Evolutionary conservation across 2,888 invertebrate species (phyloP), one percentile per base, ranked within the genome.

Genomic region (Hemistola chrysoprasaria): DNA sequence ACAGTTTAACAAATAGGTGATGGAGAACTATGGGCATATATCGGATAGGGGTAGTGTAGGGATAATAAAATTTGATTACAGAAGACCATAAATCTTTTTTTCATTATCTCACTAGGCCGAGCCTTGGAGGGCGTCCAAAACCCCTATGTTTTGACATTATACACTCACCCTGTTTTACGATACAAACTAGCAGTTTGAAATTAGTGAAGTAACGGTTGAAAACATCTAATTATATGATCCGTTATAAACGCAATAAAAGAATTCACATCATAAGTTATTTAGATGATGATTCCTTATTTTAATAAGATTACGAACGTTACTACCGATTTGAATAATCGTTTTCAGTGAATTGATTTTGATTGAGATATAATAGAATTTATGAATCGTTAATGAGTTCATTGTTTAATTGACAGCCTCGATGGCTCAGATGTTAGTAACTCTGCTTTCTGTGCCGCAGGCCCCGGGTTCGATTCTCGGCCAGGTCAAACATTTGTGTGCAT

Each of bases 121-220:
- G 66, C 74, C 69, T 66, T 57, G 67, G 67, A 65, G 71, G 10
- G 28, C 69, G 60, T 70, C 74, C 76, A 71, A 75, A 3, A 84
- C 83, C 80, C 87, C 83, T 63, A 82, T 86, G 82, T 87, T 88
- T 82, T 88, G 87, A 88, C 87, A 85, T 69, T n/a, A 85, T 75
- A 83, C 71, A 78, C 75, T 71, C 75, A 71, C 73, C 63, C 59
- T 66, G 76, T 82, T 82, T 83, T 85, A 84, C 83, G 79, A 84
- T 72, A 78, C 71, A 69, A 71, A 74, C 72, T 71, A 71, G 71
- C n/a, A n/a, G n/a, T n/a, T n/a, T n/a, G n/a, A n/a, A n/a, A n/a
- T n/a, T n/a, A n/a, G n/a, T n/a, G n/a, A n/a, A n/a, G n/a, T n/a
- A n/a, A n/a, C n/a, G n/a, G n/a, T n/a, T n/a, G n/a, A n/a, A n/a